phyloP scores from a whole-genome alignment of 2,888 invertebrate genomes.

The Prosopocoilus inquinatus region DNA sequence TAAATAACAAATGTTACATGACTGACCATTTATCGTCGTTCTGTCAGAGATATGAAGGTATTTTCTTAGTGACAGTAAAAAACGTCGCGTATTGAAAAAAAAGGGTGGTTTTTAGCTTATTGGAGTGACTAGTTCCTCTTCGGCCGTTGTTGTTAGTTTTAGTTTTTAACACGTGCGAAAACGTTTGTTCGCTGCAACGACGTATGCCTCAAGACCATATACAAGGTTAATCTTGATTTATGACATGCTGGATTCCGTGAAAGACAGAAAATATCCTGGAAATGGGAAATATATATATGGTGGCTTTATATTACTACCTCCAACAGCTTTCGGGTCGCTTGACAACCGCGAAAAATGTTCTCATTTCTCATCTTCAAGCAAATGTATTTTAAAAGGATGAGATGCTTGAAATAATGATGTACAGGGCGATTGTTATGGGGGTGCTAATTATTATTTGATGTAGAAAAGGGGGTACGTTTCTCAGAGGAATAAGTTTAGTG shows the following conservation, averaged over 20 bases:
- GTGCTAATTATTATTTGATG: too few relatives aligned
- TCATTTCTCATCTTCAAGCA: slow-evolving; percentile 44
- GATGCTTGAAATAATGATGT: slow-evolving; percentile 35
- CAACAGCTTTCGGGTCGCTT: slow-evolving; percentile 38
- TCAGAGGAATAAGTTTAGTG: not conserved
- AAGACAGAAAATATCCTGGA: slow-evolving; percentile 41
- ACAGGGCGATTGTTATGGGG: slow-evolving; percentile 14
- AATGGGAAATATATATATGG: slow-evolving; percentile 40
- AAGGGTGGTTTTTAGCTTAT: too few relatives aligned
- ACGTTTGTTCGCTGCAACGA: slow-evolving; percentile 25
- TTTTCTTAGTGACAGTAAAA: too few relatives aligned
- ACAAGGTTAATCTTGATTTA: slow-evolving; percentile 44
- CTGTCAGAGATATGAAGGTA: too few relatives aligned
- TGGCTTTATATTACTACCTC: slow-evolving; percentile 38
- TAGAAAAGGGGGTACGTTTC: slow-evolving; percentile 17
- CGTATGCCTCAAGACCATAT: slow-evolving; percentile 35
- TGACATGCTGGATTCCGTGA: slow-evolving; percentile 39
- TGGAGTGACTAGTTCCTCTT: too few relatives aligned
- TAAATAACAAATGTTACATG: too few relatives aligned
- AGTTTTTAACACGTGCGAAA: slow-evolving; percentile 23
- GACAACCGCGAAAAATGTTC: slow-evolving; percentile 42
- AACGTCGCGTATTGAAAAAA: too few relatives aligned
- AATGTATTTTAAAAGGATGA: slow-evolving; percentile 42
- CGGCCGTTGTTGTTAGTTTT: not conserved
- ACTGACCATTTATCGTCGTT: too few relatives aligned